These are phyloP conservation scores for Drosophila niveifrons DNA, from an alignment of 2,888 invertebrate genomes.

Conservation along the genomic window DNA sequence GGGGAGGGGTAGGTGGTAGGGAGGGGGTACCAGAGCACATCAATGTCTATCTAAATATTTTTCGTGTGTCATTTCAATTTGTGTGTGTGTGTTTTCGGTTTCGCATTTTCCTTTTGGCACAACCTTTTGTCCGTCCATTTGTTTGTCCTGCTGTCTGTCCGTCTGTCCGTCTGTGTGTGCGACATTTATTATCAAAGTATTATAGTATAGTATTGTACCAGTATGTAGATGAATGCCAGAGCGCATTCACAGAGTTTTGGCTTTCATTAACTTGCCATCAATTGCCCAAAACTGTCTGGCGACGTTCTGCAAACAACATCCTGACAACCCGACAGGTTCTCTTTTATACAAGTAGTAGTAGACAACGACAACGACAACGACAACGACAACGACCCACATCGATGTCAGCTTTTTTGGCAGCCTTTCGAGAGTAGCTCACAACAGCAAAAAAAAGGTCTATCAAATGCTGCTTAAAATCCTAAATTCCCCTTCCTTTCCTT, in stretches of 20 bases:
- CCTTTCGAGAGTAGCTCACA: slow-evolving; percentile 33
- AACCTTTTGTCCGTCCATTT: slow-evolving; percentile 54
- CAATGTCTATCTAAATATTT: slow-evolving; percentile 57
- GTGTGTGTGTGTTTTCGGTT: slow-evolving; percentile 25
- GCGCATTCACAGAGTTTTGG: slow-evolving; percentile 23
- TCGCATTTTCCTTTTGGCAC: slow-evolving; percentile 54
- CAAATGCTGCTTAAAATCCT: slow-evolving; percentile 50
- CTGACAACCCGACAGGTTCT: slow-evolving; percentile 4
- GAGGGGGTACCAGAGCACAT: slow-evolving; percentile 12
- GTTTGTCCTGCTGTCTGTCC: slow-evolving; percentile 19
- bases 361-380: too few species aligned
- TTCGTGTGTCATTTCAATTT: slow-evolving; percentile 61
- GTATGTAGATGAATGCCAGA: slow-evolving; percentile 21
- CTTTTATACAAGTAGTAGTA: slow-evolving; percentile 10
- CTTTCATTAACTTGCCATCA: slow-evolving; percentile 70
- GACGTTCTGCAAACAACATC: slow-evolving; percentile 33
- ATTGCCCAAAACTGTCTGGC: slow-evolving; percentile 33
- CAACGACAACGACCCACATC: slow-evolving; percentile 67
- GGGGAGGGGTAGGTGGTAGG: not conserved
- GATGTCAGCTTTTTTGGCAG: slow-evolving; percentile 62
- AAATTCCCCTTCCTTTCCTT: not conserved
- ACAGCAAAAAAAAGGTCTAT: slow-evolving; percentile 46
- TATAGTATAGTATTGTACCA: slow-evolving; percentile 24
- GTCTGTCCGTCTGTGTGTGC: slow-evolving; percentile 5
- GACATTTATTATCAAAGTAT: slow-evolving; percentile 50